Evolutionary conservation across 2,888 invertebrate species (phyloP).

Genomic region (Zeuzera pyrina): DNA sequence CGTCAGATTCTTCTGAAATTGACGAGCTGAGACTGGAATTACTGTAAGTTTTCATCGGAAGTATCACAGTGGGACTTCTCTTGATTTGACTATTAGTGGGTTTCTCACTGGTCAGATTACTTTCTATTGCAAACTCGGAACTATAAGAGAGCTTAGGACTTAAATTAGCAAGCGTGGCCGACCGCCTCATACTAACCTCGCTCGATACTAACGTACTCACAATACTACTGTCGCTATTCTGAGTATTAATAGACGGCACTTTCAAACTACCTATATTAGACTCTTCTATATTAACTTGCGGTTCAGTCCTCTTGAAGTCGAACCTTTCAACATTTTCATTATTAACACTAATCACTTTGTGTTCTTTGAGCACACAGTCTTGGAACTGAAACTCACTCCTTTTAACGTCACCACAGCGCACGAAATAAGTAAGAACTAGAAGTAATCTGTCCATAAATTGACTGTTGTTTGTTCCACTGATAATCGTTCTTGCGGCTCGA

Average conservation of each 20-base stretch:
- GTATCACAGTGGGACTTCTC: slow-evolving; percentile 43
- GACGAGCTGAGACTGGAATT: slow-evolving; percentile 51
- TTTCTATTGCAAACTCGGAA: slow-evolving; percentile 26
- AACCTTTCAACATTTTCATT: too few species aligned
- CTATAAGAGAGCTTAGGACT: slow-evolving; percentile 52
- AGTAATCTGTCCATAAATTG: slow-evolving; percentile 82
- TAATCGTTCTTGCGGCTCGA: slow-evolving; percentile 84
- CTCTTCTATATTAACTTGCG: slow-evolving; percentile 21
- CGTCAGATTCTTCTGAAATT: slow-evolving; percentile 35
- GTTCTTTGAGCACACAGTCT: slow-evolving; percentile 43
- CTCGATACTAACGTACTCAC: slow-evolving; percentile 41
- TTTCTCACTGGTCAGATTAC: slow-evolving; percentile 25
- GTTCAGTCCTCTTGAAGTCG: slow-evolving; percentile 24
- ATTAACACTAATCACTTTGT: slow-evolving; percentile 29
- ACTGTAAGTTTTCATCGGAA: slow-evolving; percentile 37
- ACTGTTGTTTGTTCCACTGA: slow-evolving; percentile 78
- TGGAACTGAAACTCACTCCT: slow-evolving; percentile 55
- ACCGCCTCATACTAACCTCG: slow-evolving; percentile 42
- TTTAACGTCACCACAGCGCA: slow-evolving; percentile 83
- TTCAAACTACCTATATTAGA: slow-evolving; percentile 23
- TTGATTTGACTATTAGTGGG: slow-evolving; percentile 29
- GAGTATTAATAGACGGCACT: slow-evolving; percentile 38
- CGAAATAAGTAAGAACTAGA: slow-evolving; percentile 87
- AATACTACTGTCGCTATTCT: slow-evolving; percentile 44
- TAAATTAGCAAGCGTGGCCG: slow-evolving; percentile 46